Conservation (phyloP, 1,140 invertebrate species). For the Lordiphosa clarofinis region DNA sequence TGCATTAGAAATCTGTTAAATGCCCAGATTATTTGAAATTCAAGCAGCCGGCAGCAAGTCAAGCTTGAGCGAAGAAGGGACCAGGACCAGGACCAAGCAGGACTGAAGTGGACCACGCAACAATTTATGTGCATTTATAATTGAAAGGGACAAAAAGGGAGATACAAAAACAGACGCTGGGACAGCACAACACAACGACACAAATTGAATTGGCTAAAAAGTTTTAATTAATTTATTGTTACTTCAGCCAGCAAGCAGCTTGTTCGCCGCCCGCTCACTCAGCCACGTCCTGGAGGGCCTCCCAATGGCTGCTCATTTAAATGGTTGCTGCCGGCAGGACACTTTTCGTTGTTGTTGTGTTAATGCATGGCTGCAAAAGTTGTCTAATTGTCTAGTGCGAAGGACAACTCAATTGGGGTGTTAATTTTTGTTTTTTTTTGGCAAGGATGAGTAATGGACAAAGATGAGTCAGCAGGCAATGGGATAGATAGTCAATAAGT, state of each 20-base stretch:
- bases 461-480: slow-evolving; percentile 43
- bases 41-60: slow-evolving; percentile 51
- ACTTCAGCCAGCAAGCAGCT: slow-evolving; percentile 57
- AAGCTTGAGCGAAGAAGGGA: slow-evolving; percentile 14
- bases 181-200: slow-evolving; percentile 60
- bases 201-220: slow-evolving; percentile 78
- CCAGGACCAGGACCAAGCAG: slow-evolving; percentile 5
- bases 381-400: slow-evolving; percentile 64
- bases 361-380: slow-evolving; percentile 71
- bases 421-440: slow-evolving; percentile 1
- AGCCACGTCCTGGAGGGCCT: background rate
- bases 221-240: slow-evolving; percentile 79
- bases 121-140: slow-evolving; percentile 78
- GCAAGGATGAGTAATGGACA: slow-evolving; percentile 44
- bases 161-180: slow-evolving; percentile 15
- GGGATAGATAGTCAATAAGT: too few species aligned
- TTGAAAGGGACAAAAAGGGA: slow-evolving; percentile 55
- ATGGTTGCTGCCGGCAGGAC: slow-evolving; percentile 32
- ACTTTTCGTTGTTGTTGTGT: slow-evolving; percentile 51
- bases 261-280: slow-evolving; percentile 7
- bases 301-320: slow-evolving; percentile 65
- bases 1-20: slow-evolving; percentile 61
- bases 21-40: slow-evolving; percentile 65
- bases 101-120: slow-evolving; percentile 36
- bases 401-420: slow-evolving; percentile 40